Conservation (phyloP, 1,140 invertebrate genomes). For the Sycophila sp. region DNA sequence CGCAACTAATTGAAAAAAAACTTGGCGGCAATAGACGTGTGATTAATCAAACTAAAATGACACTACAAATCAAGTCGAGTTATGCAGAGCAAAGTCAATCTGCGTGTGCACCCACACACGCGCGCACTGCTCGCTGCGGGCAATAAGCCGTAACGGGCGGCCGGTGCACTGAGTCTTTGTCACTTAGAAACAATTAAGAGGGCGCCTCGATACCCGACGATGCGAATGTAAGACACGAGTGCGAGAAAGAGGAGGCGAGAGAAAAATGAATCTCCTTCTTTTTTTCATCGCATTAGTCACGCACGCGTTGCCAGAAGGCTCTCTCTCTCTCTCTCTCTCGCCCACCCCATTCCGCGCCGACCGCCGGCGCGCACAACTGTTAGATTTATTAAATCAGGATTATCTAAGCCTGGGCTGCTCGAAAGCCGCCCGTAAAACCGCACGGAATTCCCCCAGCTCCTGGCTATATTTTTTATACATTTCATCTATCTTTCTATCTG, state of each 20-base stretch:
- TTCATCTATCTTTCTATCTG: neutral
- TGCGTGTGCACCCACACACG: too few species aligned
- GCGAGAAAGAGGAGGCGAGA: neutral
- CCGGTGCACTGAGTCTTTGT: constrained; percentile 19
- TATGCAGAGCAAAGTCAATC: too few species aligned
- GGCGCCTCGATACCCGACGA: neutral
- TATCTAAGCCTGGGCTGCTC: constrained; percentile 64
- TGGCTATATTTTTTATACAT: too few species aligned
- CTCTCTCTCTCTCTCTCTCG: constrained; percentile 35
- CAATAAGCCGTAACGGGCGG: neutral
- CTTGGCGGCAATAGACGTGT: too few species aligned
- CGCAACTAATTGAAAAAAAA: too few species aligned
- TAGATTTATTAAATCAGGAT: constrained; percentile 69
- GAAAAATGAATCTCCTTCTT: constrained; percentile 33
- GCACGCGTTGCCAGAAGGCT: constrained; percentile 57
- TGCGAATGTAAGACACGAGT: neutral
- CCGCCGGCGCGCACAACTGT: constrained; percentile 58
- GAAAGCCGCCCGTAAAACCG: constrained; percentile 61
- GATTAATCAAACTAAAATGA: too few species aligned
- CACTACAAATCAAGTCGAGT: too few species aligned
- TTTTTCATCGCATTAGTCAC: constrained; percentile 63
- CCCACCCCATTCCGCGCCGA: too few species aligned
- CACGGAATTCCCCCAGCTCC: too few species aligned
- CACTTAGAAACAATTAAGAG: constrained; percentile 22
- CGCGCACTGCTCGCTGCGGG: too few species aligned